Conservation (phyloP, 2,888 invertebrate genomes). For the Tenthredo mesomela region DNA sequence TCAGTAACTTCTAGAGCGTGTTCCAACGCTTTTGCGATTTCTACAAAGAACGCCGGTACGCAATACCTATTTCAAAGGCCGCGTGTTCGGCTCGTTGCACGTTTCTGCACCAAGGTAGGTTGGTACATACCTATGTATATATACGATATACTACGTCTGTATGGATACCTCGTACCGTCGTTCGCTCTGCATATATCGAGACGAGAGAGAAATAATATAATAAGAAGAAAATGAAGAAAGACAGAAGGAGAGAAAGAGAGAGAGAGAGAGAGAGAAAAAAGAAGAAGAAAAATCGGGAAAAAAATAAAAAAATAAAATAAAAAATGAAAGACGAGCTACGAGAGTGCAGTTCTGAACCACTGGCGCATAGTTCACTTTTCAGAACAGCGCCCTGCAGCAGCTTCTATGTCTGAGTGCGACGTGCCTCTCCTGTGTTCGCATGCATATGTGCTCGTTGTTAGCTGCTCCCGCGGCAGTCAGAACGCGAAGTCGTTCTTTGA, state of each 20-base stretch:
- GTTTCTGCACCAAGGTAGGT: constrained; percentile 16
- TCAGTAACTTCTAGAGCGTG: constrained; percentile 43
- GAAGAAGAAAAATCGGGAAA: background rate
- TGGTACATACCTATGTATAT: background rate
- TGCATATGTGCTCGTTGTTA: constrained; percentile 27
- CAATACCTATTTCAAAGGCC: constrained; percentile 45
- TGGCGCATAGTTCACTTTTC: constrained; percentile 45
- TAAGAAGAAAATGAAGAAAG: background rate
- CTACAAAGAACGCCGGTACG: constrained; percentile 38
- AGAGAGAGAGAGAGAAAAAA: background rate
- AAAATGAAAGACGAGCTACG: constrained; percentile 8
- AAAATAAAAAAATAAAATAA: background rate
- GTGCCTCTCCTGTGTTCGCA: constrained; percentile 1
- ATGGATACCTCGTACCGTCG: constrained; percentile 11
- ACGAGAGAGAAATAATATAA: background rate
- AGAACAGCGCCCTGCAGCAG: constrained; percentile 11
- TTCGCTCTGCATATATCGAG: constrained; percentile 38
- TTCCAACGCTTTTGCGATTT: constrained; percentile 30
- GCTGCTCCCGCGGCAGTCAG: constrained; percentile 13
- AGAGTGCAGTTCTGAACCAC: constrained; percentile 46
- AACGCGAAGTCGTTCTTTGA: constrained; percentile 40
- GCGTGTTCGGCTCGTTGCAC: constrained; percentile 40
- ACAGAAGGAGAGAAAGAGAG: background rate
- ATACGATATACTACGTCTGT: background rate
- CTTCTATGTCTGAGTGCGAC: background rate